Evolutionary conservation across 2,113 vertebrate genomes (phyloP), one percentile per base, ranked within the genome.

Genomic region (Alosa alosa): DNA sequence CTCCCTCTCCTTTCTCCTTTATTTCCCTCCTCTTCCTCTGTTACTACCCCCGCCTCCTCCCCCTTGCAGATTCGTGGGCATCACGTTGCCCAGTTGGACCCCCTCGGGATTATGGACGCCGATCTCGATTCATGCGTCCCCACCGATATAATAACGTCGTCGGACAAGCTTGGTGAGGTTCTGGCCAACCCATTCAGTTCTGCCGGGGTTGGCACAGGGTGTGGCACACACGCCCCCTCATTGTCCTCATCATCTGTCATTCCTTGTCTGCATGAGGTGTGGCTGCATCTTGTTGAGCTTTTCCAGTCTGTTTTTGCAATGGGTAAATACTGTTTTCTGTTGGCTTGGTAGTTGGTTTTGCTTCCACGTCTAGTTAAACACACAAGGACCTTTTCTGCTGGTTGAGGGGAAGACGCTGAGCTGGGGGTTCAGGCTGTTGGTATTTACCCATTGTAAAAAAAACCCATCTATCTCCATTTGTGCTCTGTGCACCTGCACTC

Each of bases 151-250:
- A 93, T 97, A 95, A 96, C 95, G 88, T 96, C 96, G 93, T 93
- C 96, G 94, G 95, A 96, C 95, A 96, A 97, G 96, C 96, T 97
- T 94, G 96, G 97, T 97, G 96, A 97, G 96, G 95, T 96, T 91
- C 91, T 91, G 86, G 91, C 90, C 55, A 22, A 60, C 18, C 20
- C 18, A 18, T 55, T 5, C 52, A 55, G 15, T 55, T 55, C 22
- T 50, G 1, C 22, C 9, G 9, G 41, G 25, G 0, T 18, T 57
- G 41, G 82, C 13, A 50, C 52, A 18, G 41, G 47, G 68, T 45
- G 44, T 17, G 20, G 75, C 57, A 8, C 31, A 11, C 44, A 41
- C 68, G 47, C 20, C 57, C n/a, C 46, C 13, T 39, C 36, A 39
- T 78, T 10, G 10, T 78, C 72, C 22, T 39, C 72, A 17, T 36